Percentiles rank a stretch among this genome's conserved stretches.
phyloP scores from a whole-genome alignment of 2,113 vertebrate genomes.

The Phoenicopterus ruber region DNA sequence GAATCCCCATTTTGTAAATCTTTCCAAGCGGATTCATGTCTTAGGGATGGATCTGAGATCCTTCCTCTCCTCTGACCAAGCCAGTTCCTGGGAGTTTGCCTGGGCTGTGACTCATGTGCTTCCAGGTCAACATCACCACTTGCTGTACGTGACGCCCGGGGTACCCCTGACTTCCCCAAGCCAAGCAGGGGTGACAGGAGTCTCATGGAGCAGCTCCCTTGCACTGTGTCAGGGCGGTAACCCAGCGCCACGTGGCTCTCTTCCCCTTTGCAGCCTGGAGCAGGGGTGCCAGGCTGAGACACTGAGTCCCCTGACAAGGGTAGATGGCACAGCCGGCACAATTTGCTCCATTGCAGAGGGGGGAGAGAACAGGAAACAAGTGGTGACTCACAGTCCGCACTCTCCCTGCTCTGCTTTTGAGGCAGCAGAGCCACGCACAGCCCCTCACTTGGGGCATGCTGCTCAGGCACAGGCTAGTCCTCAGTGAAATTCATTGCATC shows the following conservation, averaged over 20 bases:
- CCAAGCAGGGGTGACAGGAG: background rate
- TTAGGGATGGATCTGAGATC: background rate
- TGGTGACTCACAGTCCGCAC: background rate
- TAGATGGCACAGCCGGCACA: background rate
- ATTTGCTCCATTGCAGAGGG: background rate
- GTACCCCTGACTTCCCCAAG: background rate
- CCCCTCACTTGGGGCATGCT: background rate
- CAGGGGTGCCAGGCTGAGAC: background rate
- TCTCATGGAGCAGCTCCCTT: accelerated
- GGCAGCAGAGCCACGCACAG: background rate
- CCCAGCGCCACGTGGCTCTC: accelerated
- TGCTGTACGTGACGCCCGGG: background rate
- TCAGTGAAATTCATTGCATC: background rate
- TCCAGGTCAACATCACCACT: background rate
- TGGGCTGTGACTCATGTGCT: background rate
- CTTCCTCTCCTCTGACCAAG: background rate
- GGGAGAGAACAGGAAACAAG: slow-evolving; percentile 25
- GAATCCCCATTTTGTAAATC: background rate
- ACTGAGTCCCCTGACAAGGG: background rate
- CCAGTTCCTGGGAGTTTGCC: background rate
- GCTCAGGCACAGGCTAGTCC: background rate
- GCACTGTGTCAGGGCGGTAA: accelerated
- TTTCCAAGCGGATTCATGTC: background rate
- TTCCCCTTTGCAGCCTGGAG: background rate
- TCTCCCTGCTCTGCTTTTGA: background rate